Percentiles rank a stretch among this genome's conserved stretches.
These are phyloP conservation scores for Micrasema minimum DNA, from an alignment of 1,140 invertebrate species.

Conservation along the genomic window DNA sequence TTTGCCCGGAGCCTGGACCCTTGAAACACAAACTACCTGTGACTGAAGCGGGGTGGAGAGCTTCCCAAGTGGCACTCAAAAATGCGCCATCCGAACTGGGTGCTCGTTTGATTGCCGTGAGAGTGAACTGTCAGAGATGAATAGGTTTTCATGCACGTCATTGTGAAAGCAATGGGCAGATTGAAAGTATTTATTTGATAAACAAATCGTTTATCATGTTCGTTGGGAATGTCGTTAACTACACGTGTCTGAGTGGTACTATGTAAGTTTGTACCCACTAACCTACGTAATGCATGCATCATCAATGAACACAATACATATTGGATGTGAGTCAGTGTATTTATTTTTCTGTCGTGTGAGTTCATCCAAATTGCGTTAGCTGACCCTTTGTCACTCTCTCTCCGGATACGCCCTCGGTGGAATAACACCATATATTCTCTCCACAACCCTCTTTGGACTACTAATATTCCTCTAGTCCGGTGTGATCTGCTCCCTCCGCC, in stretches of 20 bases:
- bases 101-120: conserved; percentile 28
- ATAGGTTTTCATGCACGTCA: conserved; percentile 20
- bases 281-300: too few relatives aligned
- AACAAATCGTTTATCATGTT: conserved; percentile 1
- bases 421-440: not conserved
- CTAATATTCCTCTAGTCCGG: not conserved
- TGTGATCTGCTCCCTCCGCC: not conserved
- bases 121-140: conserved; percentile 6
- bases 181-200: conserved; percentile 24
- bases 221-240: too few relatives aligned
- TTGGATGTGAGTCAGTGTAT: not conserved
- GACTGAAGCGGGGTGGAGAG: conserved; percentile 18
- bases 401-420: not conserved
- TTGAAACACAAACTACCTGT: conserved; percentile 10
- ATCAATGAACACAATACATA: too few relatives aligned
- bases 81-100: conserved; percentile 29
- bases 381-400: not conserved
- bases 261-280: not conserved
- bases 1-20: not conserved
- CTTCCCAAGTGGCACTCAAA: conserved; percentile 37
- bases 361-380: not conserved
- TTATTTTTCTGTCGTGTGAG: not conserved
- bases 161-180: conserved; percentile 10
- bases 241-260: too few relatives aligned
- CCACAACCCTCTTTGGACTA: not conserved